These are phyloP conservation scores for Apodemia duryi DNA, from an alignment of 2,888 invertebrate species.

Conservation along the genomic window DNA sequence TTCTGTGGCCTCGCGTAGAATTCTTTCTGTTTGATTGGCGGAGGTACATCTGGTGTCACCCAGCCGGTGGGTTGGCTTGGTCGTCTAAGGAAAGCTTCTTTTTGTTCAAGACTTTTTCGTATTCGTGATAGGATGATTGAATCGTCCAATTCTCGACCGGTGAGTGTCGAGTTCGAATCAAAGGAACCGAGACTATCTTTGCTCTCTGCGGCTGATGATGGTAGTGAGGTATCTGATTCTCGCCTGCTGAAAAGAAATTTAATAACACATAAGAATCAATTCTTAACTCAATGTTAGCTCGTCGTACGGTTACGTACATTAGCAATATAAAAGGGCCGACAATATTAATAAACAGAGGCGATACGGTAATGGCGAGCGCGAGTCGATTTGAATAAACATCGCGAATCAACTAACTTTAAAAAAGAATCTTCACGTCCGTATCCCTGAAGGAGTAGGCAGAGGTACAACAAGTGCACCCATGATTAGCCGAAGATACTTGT, in stretches of 20 bases:
- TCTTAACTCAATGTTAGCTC: too few species aligned
- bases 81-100: slow-evolving; percentile 91
- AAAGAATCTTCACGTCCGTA: too few species aligned
- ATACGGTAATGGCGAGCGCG: too few species aligned
- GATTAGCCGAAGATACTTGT: too few species aligned
- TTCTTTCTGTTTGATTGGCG: slow-evolving; percentile 82
- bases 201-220: slow-evolving; percentile 82
- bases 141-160: slow-evolving; percentile 84
- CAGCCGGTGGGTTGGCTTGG: slow-evolving; percentile 83
- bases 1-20: slow-evolving; percentile 90
- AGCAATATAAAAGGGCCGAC: too few species aligned
- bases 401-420: too few species aligned
- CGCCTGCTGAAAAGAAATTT: slow-evolving; percentile 58
- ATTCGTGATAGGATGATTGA: slow-evolving; percentile 86
- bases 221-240: slow-evolving; percentile 81
- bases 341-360: too few species aligned
- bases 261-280: too few species aligned
- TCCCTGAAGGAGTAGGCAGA: too few species aligned
- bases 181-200: slow-evolving; percentile 84
- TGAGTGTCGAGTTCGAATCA: slow-evolving; percentile 83
- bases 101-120: slow-evolving; percentile 91
- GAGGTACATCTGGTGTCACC: slow-evolving; percentile 71
- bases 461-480: too few species aligned
- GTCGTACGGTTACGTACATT: too few species aligned
- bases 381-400: too few species aligned